These are phyloP conservation scores for Helicoverpa assulta DNA, from an alignment of 2,888 invertebrate species.

Conservation along the genomic window DNA sequence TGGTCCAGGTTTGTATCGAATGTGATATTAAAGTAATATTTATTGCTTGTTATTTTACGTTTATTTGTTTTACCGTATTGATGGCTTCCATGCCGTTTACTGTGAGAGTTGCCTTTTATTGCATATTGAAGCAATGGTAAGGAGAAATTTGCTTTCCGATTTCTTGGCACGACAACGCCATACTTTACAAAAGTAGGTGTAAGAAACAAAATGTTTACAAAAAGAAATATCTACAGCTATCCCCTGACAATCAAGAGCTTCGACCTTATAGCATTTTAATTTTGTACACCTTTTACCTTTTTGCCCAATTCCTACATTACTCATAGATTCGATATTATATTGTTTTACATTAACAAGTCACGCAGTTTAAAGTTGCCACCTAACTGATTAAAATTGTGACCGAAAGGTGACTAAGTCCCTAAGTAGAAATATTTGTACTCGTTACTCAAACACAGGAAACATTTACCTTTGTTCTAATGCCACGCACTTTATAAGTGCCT, in stretches of 20 bases:
- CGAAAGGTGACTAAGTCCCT: slow-evolving; percentile 60
- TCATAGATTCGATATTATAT: slow-evolving; percentile 10
- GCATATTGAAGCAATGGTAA: no score
- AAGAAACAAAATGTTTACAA: no score
- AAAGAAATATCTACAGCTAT: no score
- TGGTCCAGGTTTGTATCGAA: slow-evolving; percentile 75
- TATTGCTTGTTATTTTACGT: slow-evolving; percentile 54
- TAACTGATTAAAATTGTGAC: slow-evolving; percentile 52
- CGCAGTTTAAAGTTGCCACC: slow-evolving; percentile 42
- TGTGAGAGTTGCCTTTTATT: neutral
- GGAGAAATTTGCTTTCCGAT: no score
- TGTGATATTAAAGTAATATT: slow-evolving; percentile 67
- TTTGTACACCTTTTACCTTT: neutral
- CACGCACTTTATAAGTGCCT: slow-evolving; percentile 69
- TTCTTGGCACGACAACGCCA: no score
- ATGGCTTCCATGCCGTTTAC: slow-evolving; percentile 51
- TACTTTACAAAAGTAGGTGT: no score
- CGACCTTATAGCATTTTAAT: neutral
- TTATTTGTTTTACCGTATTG: slow-evolving; percentile 46
- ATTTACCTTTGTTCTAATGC: slow-evolving; percentile 78
- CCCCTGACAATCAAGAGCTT: neutral
- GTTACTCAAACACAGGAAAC: slow-evolving; percentile 78
- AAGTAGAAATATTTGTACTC: slow-evolving; percentile 81
- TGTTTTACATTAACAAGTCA: slow-evolving; percentile 17
- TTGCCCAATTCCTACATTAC: neutral